A percentile compares a stretch with the other conserved stretches of the same genome.
These are phyloP conservation scores for Nansenia antarctica DNA, from an alignment of 2,113 vertebrate species.

Conservation along the genomic window DNA sequence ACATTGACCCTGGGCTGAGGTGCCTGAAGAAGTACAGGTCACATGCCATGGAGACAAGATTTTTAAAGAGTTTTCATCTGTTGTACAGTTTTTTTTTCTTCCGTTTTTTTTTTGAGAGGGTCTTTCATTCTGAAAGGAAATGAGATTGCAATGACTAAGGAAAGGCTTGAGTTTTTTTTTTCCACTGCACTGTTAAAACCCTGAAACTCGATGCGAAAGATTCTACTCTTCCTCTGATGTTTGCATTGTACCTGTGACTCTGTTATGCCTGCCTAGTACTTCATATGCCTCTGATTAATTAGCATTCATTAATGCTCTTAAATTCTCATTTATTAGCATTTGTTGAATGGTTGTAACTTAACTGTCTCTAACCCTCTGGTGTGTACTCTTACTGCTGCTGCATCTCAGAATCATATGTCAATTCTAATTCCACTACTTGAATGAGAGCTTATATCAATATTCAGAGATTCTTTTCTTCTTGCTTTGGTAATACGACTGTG, in stretches of 20 bases:
- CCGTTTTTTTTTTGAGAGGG: constrained; percentile 36
- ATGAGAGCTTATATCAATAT: constrained; percentile 67
- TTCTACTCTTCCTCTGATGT: constrained; percentile 36
- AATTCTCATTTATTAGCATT: constrained; percentile 4
- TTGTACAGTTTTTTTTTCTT: constrained; percentile 64
- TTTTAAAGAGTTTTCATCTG: constrained; percentile 50
- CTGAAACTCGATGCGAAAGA: constrained; percentile 23
- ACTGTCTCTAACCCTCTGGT: constrained; percentile 47
- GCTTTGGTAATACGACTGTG: constrained; percentile 66
- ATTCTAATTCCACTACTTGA: constrained; percentile 63
- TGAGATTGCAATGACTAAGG: constrained; percentile 33
- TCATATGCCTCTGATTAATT: constrained; percentile 9
- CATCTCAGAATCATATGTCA: constrained; percentile 29
- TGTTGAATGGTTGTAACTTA: neutral
- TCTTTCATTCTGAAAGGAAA: constrained; percentile 45
- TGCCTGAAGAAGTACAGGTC: constrained; percentile 32
- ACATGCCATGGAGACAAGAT: constrained; percentile 48
- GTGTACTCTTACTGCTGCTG: constrained; percentile 70
- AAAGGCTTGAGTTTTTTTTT: constrained; percentile 23
- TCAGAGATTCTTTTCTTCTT: constrained; percentile 48
- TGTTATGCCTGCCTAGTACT: neutral
- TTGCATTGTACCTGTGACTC: constrained; percentile 25
- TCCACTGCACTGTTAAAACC: constrained; percentile 53
- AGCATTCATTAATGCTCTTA: too few relatives aligned
- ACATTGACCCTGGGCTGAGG: neutral